Evolutionary conservation across 1,140 invertebrate genomes (phyloP).

Genomic region (Pygmarrhopalites habei): DNA sequence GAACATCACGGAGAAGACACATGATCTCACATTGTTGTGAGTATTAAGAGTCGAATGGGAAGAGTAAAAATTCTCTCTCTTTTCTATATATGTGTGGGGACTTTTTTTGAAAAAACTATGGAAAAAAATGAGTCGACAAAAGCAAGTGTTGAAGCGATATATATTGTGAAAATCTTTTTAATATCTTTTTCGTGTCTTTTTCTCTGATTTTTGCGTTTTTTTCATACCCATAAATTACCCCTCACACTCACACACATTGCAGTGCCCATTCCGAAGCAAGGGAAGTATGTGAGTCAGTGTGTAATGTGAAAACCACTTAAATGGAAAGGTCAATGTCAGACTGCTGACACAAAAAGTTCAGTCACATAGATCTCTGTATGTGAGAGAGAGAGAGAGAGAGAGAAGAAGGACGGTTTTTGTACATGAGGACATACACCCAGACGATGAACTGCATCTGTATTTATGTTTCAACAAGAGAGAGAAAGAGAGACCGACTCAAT

Average conservation of each 20-base stretch:
- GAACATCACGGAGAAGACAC: too few relatives aligned
- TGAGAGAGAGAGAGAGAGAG: too few relatives aligned
- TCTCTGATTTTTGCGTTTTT: conserved; percentile 27
- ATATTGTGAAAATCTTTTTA: conserved; percentile 33
- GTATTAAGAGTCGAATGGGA: too few relatives aligned
- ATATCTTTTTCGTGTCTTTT: conserved; percentile 39
- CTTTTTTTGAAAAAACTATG: background rate
- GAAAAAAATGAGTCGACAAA: conserved; percentile 4
- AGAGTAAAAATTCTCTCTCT: too few relatives aligned
- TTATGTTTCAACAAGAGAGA: background rate
- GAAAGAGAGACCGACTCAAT: background rate
- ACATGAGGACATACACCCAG: too few relatives aligned
- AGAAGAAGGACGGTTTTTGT: too few relatives aligned
- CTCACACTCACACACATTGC: background rate
- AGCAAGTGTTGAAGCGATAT: conserved; percentile 31
- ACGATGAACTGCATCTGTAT: conserved; percentile 2
- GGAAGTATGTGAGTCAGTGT: too few relatives aligned
- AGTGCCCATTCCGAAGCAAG: too few relatives aligned
- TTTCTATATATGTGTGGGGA: background rate
- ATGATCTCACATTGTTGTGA: too few relatives aligned
- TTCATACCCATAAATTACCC: conserved; percentile 30
- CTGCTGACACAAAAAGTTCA: conserved; percentile 1
- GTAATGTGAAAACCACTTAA: conserved; percentile 11
- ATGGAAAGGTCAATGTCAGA: conserved; percentile 10
- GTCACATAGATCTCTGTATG: background rate